Evolutionary conservation across 2,888 invertebrate genomes (phyloP), one percentile per base, ranked within the genome.

Genomic region (Cataglyphis rosenhaueri): DNA sequence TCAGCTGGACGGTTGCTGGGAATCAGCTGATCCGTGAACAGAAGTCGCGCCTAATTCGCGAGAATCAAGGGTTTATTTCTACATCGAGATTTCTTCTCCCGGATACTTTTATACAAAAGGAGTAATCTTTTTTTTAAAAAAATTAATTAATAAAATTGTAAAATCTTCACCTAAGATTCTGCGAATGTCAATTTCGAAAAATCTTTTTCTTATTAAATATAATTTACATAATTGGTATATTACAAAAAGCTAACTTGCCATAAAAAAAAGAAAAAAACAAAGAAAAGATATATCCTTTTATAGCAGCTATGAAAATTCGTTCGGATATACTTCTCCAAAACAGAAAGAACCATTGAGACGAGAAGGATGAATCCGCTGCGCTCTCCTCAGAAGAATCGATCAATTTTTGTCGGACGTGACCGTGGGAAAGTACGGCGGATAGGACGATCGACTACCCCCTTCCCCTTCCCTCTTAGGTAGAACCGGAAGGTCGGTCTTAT

Each of bases 401-500:
- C 85, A 83, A 85, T 88, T 89, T 88, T 84, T 84, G 83, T 29
- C 61, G 66, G 38, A 88, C 76, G 85, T 83, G 85, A 88, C 82
- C 90, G 89, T 90, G 90, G 88, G 89, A 90, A 90, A 83, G 66
- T 38, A 65, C 64, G 66, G 38, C 74, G 73, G 65, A 38, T 81
- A 52, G 52, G 52, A 76, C 70, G 85, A 86, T 83, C 85, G 84
- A 88, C 84, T 84, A 83, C 85, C 83, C 1, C 48, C 84, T 85
- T 82, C 48, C 1, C 6, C 18, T 1, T 6, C 32, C 6, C 35
- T 8, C n/a, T n/a, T 52, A 75, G 70, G 83, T 81, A 88, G 65
- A 62, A 87, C 89, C 91, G 90, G 90, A 91, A 88, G 87, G 81
- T 83, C 83, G 90, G 86, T 90, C 87, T 89, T 87, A 86, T 84